Conservation (phyloP, 1,140 invertebrate species). For the Orchestia grillus region DNA sequence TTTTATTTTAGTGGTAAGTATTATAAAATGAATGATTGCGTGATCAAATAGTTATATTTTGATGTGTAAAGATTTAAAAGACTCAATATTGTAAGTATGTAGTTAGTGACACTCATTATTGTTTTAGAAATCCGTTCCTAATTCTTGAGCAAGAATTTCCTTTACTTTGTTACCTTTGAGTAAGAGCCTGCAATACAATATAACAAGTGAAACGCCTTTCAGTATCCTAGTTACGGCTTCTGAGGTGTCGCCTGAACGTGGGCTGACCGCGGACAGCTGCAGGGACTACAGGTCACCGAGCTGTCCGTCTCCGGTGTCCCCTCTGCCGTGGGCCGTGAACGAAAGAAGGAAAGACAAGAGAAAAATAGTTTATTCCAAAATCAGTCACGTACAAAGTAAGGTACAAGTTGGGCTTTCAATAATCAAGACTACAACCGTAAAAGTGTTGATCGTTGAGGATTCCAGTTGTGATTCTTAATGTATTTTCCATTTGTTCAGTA, state of each 20-base stretch:
- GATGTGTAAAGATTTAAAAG: constrained; percentile 41
- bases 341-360: too few relatives aligned
- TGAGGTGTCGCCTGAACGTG: neutral
- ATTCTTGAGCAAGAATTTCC: constrained; percentile 14
- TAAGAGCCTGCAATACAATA: constrained; percentile 39
- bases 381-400: too few relatives aligned
- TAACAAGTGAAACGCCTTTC: neutral
- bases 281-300: too few relatives aligned
- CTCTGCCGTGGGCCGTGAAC: too few relatives aligned
- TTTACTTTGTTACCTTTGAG: constrained; percentile 40
- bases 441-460: too few relatives aligned
- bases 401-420: too few relatives aligned
- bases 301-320: too few relatives aligned
- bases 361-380: too few relatives aligned
- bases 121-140: constrained; percentile 30
- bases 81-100: constrained; percentile 44
- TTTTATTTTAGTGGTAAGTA: constrained; percentile 27
- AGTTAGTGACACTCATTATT: constrained; percentile 27
- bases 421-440: too few relatives aligned
- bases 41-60: constrained; percentile 33
- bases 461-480: too few relatives aligned
- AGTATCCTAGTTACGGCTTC: neutral
- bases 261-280: neutral
- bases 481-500: too few relatives aligned
- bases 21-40: constrained; percentile 29